Evolutionary conservation across 1,140 invertebrate genomes (phyloP), one percentile per base, ranked within the genome.

Genomic region (Microplitis mediator): DNA sequence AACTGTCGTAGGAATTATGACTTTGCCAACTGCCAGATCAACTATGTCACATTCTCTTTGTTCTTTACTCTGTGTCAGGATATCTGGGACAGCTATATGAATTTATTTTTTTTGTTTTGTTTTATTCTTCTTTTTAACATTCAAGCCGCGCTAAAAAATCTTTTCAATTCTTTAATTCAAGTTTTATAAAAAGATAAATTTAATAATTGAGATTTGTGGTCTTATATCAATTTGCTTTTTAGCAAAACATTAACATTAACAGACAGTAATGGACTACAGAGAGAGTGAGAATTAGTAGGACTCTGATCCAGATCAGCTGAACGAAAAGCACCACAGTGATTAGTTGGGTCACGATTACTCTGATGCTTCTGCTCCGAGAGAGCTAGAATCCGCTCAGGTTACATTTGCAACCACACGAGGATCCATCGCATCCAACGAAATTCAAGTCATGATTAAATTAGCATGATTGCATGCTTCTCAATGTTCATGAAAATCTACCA

Each of bases 1-100:
- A 73, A 68, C 52, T 61, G 39, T 66, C 65, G 39, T 39, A 31
- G 73, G 67, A 64, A 74, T 70, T 74, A 74, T 32, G 64, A 51
- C 39, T 36, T 23, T 34, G 52, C 71, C 52, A 66, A 67, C 62
- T 66, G 71, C 11, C 69, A 71, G 69, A 71, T 62, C 51, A 54
- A 71, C 60, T 61, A 60, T 71, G 60, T 71, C 60, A 63, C 45
- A 32, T 16, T 8, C 58, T 45, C 69, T 71, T 63, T 71, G 60
- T 71, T 45, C 39, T 51, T 71, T 35, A 63, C 36, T 73, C 63
- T 56, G 35, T 73, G 39, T 58, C 71, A 45, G 39, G 39, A 45
- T 45, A 45, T 45, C 39, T 45, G 39, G 39, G 39, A 11, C 39
- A 45, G 39, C 39, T 45, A 45, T 45, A 45, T 45, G 39, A 11